A percentile compares a stretch with the other conserved stretches of the same genome.
Evolutionary conservation across 2,888 invertebrate species (phyloP).

Genomic region (Lysandra coridon): DNA sequence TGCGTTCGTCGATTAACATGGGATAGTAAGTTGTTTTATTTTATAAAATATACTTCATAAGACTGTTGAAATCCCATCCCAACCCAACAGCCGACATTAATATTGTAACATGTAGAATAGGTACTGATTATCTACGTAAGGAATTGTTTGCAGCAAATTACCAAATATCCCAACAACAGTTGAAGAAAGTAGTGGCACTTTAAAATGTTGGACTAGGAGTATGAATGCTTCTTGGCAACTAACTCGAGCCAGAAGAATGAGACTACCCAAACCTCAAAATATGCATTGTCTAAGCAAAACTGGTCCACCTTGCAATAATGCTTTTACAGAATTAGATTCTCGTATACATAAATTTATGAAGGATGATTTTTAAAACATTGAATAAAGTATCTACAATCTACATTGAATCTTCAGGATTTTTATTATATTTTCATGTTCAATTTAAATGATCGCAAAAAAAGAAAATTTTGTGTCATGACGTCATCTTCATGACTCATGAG

Average conservation of each 20-base stretch:
- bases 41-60: not conserved
- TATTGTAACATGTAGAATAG: not conserved
- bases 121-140: not conserved
- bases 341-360: constrained; percentile 51
- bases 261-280: constrained; percentile 55
- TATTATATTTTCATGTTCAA: constrained; percentile 8
- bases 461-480: not conserved
- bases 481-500: no score
- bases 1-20: constrained; percentile 59
- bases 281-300: constrained; percentile 58
- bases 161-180: constrained; percentile 57
- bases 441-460: not conserved
- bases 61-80: no score
- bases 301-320: constrained; percentile 59
- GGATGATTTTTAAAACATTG: constrained; percentile 35
- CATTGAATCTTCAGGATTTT: not conserved
- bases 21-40: constrained; percentile 59
- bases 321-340: constrained; percentile 61
- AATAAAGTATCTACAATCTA: no score
- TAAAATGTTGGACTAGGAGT: constrained; percentile 55
- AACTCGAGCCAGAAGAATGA: constrained; percentile 65
- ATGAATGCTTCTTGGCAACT: constrained; percentile 66
- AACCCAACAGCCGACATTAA: no score
- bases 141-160: constrained; percentile 52
- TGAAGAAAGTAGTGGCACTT: constrained; percentile 52